Evolutionary conservation across 2,888 invertebrate genomes (phyloP), one percentile per base, ranked within the genome.

Genomic region (Podabrus alpinus): DNA sequence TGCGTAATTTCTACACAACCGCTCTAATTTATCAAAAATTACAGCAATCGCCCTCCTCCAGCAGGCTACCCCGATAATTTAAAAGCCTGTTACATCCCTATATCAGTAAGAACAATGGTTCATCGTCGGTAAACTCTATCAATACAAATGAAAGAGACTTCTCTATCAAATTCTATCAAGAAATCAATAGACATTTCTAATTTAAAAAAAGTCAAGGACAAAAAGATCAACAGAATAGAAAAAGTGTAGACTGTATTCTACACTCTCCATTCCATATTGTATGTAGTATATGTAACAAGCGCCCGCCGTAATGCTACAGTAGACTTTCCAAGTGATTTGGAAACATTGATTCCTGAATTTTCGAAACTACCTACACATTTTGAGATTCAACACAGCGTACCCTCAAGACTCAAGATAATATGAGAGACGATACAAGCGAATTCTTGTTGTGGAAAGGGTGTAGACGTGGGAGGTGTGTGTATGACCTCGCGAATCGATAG

Each of bases 401-500:
- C 45, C 45, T n/a, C 45, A n/a, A 24, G 24, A 24, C 24, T 9
- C 24, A 60, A 64, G 62, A 19, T 64, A 64, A 64, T 64, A 64
- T 64, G 17, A 64, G 15, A 64, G 62, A 64, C 45, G 45, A 45
- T 45, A 45, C 16, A 16, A 17, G 7, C 11, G 16, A 64, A 64
- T 64, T 64, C 62, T 64, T 64, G 62, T 64, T 64, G 17, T 64
- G 62, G 21, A 64, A 64, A 64, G 68, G 73, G 16, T 45, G 76
- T 68, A 76, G 72, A 69, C 67, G 71, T 72, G 74, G 77, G 69
- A 78, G 75, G 75, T 66, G 70, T 69, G 72, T 80, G 45, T 82
- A 84, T 85, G 86, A 86, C 85, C 86, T 83, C 83, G 80, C 80
- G 84, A 81, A 79, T 82, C 81, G 80, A 82, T 82, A 82, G 74